Percentiles rank a stretch among this genome's conserved stretches.
Evolutionary conservation across 1,140 invertebrate species (phyloP).

Genomic region (Atta texana): DNA sequence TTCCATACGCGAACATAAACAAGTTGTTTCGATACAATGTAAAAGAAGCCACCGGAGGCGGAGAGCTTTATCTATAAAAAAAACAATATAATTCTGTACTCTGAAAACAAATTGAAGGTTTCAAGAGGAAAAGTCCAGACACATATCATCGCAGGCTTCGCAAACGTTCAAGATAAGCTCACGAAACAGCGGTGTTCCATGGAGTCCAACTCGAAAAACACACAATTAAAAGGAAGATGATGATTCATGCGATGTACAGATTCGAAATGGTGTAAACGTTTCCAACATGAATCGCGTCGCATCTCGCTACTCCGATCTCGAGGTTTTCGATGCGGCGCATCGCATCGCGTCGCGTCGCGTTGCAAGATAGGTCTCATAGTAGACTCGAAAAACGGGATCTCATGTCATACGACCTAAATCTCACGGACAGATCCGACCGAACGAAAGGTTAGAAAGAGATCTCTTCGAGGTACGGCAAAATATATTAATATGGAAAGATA

Average conservation of each 20-base stretch:
- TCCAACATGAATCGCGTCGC: background rate
- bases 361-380: background rate
- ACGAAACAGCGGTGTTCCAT: background rate
- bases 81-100: background rate
- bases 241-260: background rate
- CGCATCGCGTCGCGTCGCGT: background rate
- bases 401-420: constrained; percentile 6
- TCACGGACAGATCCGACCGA: background rate
- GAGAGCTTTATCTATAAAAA: background rate
- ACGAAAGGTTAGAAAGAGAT: constrained; percentile 29
- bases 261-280: background rate
- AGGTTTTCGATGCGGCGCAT: background rate
- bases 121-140: background rate
- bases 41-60: background rate
- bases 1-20: background rate
- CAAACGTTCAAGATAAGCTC: background rate
- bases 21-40: background rate
- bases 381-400: constrained; percentile 28
- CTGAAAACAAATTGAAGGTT: background rate
- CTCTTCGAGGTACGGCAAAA: background rate
- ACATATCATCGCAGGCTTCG: no score
- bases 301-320: background rate
- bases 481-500: background rate
- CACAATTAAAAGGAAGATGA: background rate
- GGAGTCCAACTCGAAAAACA: background rate